These are phyloP conservation scores for Coreoperca whiteheadi DNA, from an alignment of 2,113 vertebrate species.

Conservation along the genomic window DNA sequence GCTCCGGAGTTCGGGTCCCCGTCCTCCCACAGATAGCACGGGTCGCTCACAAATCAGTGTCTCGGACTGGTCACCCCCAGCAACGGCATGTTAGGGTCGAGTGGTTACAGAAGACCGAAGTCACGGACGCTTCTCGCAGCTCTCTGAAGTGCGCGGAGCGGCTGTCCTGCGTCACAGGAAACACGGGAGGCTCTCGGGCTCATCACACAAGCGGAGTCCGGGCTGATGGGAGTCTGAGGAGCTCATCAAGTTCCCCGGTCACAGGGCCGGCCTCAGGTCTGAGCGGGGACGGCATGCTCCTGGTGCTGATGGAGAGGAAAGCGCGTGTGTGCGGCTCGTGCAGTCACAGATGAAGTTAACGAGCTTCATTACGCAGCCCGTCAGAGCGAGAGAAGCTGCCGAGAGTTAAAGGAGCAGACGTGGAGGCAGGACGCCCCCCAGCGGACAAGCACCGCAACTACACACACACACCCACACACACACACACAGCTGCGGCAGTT, in stretches of 20 bases:
- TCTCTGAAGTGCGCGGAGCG: constrained; percentile 35
- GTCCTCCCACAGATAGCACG: background rate
- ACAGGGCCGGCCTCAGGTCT: background rate
- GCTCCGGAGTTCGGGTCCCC: background rate
- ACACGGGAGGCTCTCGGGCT: constrained; percentile 8
- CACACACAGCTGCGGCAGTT: background rate
- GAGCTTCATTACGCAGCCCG: constrained; percentile 1
- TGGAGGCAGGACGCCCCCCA: constrained; percentile 23
- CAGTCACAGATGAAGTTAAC: constrained; percentile 37
- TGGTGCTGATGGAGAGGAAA: background rate
- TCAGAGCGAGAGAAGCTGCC: background rate
- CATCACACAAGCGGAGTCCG: constrained; percentile 16
- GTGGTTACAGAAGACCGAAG: background rate
- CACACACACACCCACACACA: background rate
- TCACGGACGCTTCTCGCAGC: constrained; percentile 13
- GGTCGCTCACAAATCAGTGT: constrained; percentile 2
- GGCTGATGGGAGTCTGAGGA: background rate
- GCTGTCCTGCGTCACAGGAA: constrained; percentile 44
- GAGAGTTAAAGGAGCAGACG: background rate
- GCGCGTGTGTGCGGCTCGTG: background rate
- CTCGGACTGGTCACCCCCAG: background rate
- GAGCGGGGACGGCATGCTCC: background rate
- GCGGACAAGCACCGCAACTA: constrained; percentile 8
- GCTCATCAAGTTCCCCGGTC: constrained; percentile 1
- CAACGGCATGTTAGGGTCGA: background rate